These are phyloP conservation scores for Neoitamus cyanurus DNA, from an alignment of 2,888 invertebrate genomes.

Conservation along the genomic window DNA sequence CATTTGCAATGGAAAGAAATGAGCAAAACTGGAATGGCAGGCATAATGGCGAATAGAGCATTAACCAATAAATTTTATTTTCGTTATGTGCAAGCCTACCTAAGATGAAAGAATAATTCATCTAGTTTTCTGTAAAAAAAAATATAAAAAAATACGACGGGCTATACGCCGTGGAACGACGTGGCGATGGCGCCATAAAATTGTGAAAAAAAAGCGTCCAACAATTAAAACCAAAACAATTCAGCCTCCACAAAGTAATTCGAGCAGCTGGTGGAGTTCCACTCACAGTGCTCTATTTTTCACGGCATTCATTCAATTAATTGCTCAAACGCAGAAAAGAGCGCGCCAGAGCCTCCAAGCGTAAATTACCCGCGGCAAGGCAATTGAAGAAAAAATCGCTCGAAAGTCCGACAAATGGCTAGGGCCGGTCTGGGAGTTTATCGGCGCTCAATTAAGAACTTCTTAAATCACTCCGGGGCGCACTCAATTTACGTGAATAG, in stretches of 20 bases:
- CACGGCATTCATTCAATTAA: not conserved
- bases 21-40: too few relatives aligned
- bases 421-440: not conserved
- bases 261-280: not conserved
- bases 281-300: not conserved
- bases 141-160: not conserved
- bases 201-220: not conserved
- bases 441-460: constrained; percentile 34
- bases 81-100: too few relatives aligned
- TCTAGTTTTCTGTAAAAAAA: not conserved
- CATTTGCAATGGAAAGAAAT: too few relatives aligned
- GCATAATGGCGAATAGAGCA: too few relatives aligned
- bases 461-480: constrained; percentile 24
- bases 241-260: not conserved
- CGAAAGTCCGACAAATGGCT: not conserved
- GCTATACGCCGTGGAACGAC: too few relatives aligned
- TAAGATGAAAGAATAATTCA: not conserved
- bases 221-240: constrained; percentile 1
- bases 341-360: not conserved
- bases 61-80: too few relatives aligned
- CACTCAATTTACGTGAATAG: constrained; percentile 36
- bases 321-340: not conserved
- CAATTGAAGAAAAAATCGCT: not conserved
- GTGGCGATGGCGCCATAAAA: not conserved
- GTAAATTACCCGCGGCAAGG: not conserved